These are phyloP conservation scores for Drosophila pegasa DNA, from an alignment of 2,888 invertebrate species.

Conservation along the genomic window DNA sequence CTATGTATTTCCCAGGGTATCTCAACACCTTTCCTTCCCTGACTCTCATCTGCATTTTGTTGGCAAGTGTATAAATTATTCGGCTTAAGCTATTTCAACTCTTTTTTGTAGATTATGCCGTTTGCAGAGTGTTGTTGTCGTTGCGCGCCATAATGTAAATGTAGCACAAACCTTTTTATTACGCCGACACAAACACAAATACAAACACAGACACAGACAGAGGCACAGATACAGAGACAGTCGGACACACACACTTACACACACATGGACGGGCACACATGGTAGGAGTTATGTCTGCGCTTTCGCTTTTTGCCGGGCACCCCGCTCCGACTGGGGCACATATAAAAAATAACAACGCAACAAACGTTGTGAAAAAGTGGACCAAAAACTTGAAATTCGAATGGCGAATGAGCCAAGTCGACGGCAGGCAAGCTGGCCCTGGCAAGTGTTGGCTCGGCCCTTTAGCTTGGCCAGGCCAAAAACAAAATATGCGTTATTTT, in stretches of 20 bases:
- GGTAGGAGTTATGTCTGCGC: conserved; percentile 74
- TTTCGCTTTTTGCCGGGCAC: conserved; percentile 68
- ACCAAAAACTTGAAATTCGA: conserved; percentile 72
- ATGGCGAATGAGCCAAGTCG: conserved; percentile 47
- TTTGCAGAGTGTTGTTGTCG: conserved; percentile 74
- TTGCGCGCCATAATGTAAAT: conserved; percentile 75
- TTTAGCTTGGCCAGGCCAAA: conserved; percentile 53
- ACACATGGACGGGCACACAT: conserved; percentile 45
- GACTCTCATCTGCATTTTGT: neutral
- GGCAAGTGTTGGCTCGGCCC: conserved; percentile 40
- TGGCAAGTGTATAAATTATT: conserved; percentile 15
- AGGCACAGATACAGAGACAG: conserved; percentile 24
- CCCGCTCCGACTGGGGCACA: conserved; percentile 37
- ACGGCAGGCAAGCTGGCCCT: conserved; percentile 7
- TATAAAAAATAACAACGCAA: conserved; percentile 59
- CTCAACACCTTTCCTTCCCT: neutral
- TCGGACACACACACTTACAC: conserved; percentile 27
- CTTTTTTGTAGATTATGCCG: conserved; percentile 73
- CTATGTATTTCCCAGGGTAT: neutral
- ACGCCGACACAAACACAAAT: conserved; percentile 55
- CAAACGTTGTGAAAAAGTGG: conserved; percentile 68
- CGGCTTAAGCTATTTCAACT: conserved; percentile 21
- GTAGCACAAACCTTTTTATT: conserved; percentile 81
- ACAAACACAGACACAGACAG: no score
- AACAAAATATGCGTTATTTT: conserved; percentile 65